Conservation (phyloP, 2,888 invertebrate species). For the Tricholauxania praeusta region DNA sequence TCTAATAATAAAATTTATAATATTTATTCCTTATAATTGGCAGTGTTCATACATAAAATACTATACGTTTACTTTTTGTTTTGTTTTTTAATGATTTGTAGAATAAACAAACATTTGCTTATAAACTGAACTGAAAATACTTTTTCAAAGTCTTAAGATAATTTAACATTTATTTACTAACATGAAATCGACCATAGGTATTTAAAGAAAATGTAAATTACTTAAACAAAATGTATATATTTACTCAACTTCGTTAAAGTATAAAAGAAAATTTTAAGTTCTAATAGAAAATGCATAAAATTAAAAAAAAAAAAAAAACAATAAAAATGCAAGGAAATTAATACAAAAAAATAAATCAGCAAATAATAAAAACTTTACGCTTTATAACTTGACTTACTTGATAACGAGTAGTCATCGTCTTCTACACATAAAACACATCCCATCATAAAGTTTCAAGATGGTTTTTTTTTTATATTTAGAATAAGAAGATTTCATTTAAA, state of each 20-base stretch:
- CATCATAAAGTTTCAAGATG: constrained; percentile 34
- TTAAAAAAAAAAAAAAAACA: not conserved
- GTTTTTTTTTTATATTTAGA: constrained; percentile 50
- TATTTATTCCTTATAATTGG: constrained; percentile 13
- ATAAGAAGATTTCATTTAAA: constrained; percentile 41
- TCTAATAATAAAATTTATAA: constrained; percentile 1
- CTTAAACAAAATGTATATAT: not conserved
- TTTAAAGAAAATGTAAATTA: not conserved
- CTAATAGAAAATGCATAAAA: constrained; percentile 32
- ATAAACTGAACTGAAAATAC: constrained; percentile 3
- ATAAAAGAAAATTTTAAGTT: constrained; percentile 8
- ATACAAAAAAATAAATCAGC: constrained; percentile 28
- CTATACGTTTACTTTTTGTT: constrained; percentile 9
- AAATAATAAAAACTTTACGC: constrained; percentile 25
- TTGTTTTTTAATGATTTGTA: not conserved
- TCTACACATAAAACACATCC: constrained; percentile 60
- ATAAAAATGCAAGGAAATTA: constrained; percentile 16
- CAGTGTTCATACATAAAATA: constrained; percentile 30
- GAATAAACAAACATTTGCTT: constrained; percentile 16
- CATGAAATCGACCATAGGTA: constrained; percentile 20
- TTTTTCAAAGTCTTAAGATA: constrained; percentile 10
- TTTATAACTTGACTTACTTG: constrained; percentile 72
- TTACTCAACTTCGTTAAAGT: not conserved
- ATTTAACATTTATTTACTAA: constrained; percentile 18
- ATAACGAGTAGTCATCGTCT: constrained; percentile 75